Evolutionary conservation across 2,113 vertebrate genomes (phyloP).

Genomic region (Prietella phreatophila): DNA sequence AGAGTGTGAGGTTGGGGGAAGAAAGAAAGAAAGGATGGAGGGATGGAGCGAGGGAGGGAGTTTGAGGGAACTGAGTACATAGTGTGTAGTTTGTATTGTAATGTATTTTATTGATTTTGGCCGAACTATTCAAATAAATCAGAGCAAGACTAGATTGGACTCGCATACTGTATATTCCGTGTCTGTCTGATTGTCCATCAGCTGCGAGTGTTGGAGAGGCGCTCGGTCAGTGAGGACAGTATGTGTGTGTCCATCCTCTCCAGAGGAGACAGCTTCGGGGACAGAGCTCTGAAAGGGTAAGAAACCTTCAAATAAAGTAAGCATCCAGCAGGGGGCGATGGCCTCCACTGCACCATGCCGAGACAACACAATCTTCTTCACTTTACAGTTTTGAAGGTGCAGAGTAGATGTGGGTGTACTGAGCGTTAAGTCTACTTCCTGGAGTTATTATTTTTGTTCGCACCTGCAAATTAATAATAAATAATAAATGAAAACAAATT

Average conservation of each 20-base stretch:
- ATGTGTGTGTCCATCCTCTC: conserved; percentile 62
- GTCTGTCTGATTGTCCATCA: conserved; percentile 40
- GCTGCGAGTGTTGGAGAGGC: conserved; percentile 71
- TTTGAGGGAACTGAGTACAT: too few relatives aligned
- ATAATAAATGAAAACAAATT: too few relatives aligned
- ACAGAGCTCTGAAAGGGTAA: conserved; percentile 71
- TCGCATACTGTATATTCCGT: not conserved
- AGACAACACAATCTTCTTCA: not conserved
- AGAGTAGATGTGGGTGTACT: too few relatives aligned
- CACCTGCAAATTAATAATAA: too few relatives aligned
- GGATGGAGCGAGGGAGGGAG: too few relatives aligned
- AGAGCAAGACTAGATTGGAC: not conserved
- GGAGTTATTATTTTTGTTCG: too few relatives aligned
- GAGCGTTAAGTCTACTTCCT: not conserved
- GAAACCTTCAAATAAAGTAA: not conserved
- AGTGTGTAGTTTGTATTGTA: too few relatives aligned
- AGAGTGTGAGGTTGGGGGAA: too few relatives aligned
- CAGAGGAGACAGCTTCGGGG: conserved; percentile 73
- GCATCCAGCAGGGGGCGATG: conserved; percentile 28
- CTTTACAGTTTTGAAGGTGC: not conserved
- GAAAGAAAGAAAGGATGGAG: too few relatives aligned
- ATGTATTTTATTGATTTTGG: too few relatives aligned
- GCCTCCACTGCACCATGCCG: not conserved
- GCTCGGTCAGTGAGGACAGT: conserved; percentile 61
- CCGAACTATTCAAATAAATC: not conserved